Base-by-base conservation (phyloP, 2,797 vertebrate genomes). In the Cottoperca gobio region DNA sequence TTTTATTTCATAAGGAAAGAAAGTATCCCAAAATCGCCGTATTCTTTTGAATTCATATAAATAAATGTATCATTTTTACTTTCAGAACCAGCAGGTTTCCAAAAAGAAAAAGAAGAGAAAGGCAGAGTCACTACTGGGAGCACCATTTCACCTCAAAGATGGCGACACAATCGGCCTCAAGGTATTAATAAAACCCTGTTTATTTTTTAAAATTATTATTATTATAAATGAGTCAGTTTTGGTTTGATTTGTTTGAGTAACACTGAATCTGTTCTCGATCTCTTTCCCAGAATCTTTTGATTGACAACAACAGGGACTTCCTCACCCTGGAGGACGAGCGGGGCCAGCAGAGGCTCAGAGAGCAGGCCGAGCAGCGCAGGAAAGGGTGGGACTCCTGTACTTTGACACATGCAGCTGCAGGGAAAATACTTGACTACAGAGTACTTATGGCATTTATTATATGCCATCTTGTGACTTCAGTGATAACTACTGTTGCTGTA, bases 31-130 rank as follows among this genome's bases (percentile, higher is more conserved):
- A 19, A 31, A 45, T 43, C 4, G n/a, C n/a, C n/a, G n/a, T n/a
- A n/a, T n/a, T n/a, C n/a, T n/a, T n/a, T n/a, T n/a, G n/a, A n/a
- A n/a, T n/a, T n/a, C n/a, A n/a, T n/a, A n/a, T n/a, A n/a, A n/a
- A n/a, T n/a, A n/a, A n/a, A n/a, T n/a, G n/a, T n/a, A n/a, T n/a
- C n/a, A n/a, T n/a, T 69, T 72, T 78, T 54, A 26, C 33, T 73
- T 31, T 28, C 75, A 98, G 97, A 97, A 81, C n/a, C 96, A 97
- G 83, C 96, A 97, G 54, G 73, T 96, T 71, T 96, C 96, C 31
- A 97, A 95, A 86, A 97, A 95, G 88, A 97, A 95, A 81, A 99
- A 97, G 90, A 96, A 95, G 85, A 98, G 96, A 88, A 97, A 95
- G 79, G 83, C 94, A 5, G 96, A 98, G 73, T 97, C 89, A 52